phyloP scores from a whole-genome alignment of 2,113 vertebrate species.

The Otis tarda region DNA sequence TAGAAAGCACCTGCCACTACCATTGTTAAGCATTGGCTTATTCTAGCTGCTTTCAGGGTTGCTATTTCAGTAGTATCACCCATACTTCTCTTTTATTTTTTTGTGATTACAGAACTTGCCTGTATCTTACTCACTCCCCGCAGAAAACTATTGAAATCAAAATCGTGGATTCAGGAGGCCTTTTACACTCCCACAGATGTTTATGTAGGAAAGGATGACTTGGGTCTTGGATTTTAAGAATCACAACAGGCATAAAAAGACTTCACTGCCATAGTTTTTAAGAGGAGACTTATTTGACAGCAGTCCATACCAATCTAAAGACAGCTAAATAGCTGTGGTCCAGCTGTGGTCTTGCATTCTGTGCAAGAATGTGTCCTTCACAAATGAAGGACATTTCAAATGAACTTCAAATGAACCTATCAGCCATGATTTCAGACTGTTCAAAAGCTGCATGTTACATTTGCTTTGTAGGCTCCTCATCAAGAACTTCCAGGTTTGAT shows the following conservation, averaged over 20 bases:
- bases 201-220: slow-evolving; percentile 25
- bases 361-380: not conserved
- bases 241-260: not conserved
- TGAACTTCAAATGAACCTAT: not conserved
- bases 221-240: not conserved
- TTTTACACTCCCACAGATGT: slow-evolving; percentile 17
- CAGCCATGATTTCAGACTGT: not conserved
- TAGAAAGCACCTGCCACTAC: not conserved
- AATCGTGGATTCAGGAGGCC: not conserved
- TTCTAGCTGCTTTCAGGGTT: not conserved
- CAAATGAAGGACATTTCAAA: too few species aligned
- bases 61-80: not conserved
- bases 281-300: not conserved
- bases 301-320: not conserved
- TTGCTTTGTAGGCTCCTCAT: not conserved
- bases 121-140: not conserved
- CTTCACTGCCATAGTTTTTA: not conserved
- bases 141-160: not conserved
- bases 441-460: not conserved
- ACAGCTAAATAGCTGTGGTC: not conserved
- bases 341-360: not conserved
- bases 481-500: not conserved
- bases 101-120: not conserved
- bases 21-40: not conserved
- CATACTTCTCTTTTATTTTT: not conserved